Evolutionary conservation across 2,888 invertebrate species (phyloP), one percentile per base, ranked within the genome.

Genomic region (Oscheius myriophilus): DNA sequence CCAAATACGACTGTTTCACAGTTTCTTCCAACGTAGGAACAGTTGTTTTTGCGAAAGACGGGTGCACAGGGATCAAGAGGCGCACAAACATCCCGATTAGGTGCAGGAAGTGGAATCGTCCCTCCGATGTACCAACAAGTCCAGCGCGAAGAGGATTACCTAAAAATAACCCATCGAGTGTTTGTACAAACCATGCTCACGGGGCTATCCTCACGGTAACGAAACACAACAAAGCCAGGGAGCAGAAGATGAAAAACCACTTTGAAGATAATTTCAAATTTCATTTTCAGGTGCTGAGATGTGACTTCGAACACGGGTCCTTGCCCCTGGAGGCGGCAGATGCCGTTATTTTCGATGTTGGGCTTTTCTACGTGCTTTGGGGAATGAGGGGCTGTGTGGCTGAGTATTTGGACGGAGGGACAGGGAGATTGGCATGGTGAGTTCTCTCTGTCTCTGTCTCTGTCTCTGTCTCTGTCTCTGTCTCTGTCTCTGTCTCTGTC

Each of bases 281-380:
- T n/a, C 18, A 21, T 26, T 58, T 78, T 61, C 72, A 83, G 83
- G 78, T 84, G 16, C 69, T 84, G 1, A 72, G 72, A 69, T 84
- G 84, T 70, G 82, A 84, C 68, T 84, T 84, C 67, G 65, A 75
- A 51, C 64, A 76, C 43, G 82, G 79, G 41, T 75, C 76, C 23
- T 61, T 76, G 4, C 71, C 79, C 2, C 67, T 83, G 16, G 80
- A 79, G 41, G 78, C 76, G 16, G 83, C 82, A 21, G 84, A 84
- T 66, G 82, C 82, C 11, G 80, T 83, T 52, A 83, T 82, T 45
- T 81, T 80, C 64, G 80, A 76, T 52, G 69, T 79, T 43, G 70
- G 84, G 11, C 76, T 84, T n/a, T 82, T 84, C 68, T 80, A 85
- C 68, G 73, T 78, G 33, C 69, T 84, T 9, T 84, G 84, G 84